Evolutionary conservation across 2,797 vertebrate genomes (phyloP), one percentile per base, ranked within the genome.

Genomic region (Pseudochromis fuscus): DNA sequence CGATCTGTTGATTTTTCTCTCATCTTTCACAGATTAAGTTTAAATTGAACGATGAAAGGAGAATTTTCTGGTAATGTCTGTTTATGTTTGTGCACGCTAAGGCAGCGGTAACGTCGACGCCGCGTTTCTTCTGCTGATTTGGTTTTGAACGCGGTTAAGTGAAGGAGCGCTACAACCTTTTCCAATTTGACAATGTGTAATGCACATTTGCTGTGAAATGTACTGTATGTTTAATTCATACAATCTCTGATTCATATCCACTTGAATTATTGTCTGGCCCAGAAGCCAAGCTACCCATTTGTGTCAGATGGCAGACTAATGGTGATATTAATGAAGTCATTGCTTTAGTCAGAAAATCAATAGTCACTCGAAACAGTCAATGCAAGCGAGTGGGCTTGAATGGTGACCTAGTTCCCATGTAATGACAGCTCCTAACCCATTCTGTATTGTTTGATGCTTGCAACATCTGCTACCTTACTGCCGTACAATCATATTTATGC

Each of bases 301-400:
- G 89, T 92, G 93, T 94, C 94, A 94, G 89, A 92, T 94, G 93
- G 91, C 75, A 90, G 88, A 91, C 89, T 92, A 93, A 93, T 93
- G 89, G 89, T 88, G 87, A 94, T 93, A 94, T 94, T 94, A 94
- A 94, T 94, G 91, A 93, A 94, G 94, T 94, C 93, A 94, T 93
- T 92, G 93, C 92, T 93, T 92, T 81, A 89, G 93, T 94, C 93
- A 94, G 92, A 94, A 95, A 94, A 94, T 94, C 93, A 94, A 94
- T 94, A 93, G 80, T 85, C 89, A 91, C 92, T 94, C 88, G 77
- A 91, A 92, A 91, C 86, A 88, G 88, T 91, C 85, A 87, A 89
- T 89, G 82, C 82, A 73, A 83, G 84, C 82, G 83, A 91, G 88
- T 80, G 77, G 84, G 90, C 87, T 89, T 85, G 88, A 88, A 90